Evolutionary conservation across 2,113 vertebrate species (phyloP).

Genomic region (Gallinago jamesoni): DNA sequence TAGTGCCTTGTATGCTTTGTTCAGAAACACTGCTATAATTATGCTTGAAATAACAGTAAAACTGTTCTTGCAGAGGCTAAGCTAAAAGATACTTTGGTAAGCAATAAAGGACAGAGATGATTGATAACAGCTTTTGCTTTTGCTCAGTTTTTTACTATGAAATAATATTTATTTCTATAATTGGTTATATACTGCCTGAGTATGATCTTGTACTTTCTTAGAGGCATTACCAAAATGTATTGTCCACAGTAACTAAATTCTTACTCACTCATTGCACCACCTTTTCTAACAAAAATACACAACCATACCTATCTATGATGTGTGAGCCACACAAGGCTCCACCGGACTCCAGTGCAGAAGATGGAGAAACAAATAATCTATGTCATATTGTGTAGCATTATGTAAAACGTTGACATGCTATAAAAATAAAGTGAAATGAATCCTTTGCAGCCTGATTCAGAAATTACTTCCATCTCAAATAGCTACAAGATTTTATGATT

Average conservation of each 20-base stretch:
- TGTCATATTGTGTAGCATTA: neutral
- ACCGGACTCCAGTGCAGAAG: neutral
- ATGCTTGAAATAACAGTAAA: neutral
- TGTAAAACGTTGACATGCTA: neutral
- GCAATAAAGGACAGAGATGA: neutral
- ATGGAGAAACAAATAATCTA: neutral
- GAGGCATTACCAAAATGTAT: neutral
- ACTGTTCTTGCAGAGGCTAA: neutral
- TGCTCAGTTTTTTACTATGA: neutral
- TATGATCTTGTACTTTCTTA: neutral
- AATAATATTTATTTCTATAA: neutral
- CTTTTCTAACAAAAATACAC: neutral
- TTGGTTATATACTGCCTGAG: neutral
- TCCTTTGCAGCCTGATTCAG: neutral
- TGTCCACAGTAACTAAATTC: neutral
- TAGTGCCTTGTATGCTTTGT: neutral
- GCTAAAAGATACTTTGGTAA: neutral
- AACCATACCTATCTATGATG: neutral
- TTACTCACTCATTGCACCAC: neutral
- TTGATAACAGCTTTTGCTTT: neutral
- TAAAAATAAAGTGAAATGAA: neutral
- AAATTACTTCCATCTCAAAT: neutral
- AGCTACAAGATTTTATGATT: neutral
- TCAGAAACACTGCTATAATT: neutral
- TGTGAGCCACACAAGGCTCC: neutral